These are phyloP conservation scores for Plectropomus leopardus DNA, from an alignment of 2,113 vertebrate genomes.

Conservation along the genomic window DNA sequence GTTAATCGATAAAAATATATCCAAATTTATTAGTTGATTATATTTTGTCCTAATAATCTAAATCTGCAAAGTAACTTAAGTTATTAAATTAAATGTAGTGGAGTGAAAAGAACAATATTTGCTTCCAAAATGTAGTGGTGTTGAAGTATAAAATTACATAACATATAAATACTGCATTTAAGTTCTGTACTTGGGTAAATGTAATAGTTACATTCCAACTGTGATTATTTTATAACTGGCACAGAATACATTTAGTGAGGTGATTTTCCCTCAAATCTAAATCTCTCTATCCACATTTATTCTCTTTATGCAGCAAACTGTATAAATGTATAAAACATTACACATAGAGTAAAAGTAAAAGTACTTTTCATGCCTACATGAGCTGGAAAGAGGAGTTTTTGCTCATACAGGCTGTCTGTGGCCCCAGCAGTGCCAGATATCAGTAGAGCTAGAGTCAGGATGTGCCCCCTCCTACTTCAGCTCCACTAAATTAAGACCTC, in stretches of 20 bases:
- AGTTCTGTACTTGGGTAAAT: too few species aligned
- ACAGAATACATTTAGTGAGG: neutral
- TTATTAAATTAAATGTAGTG: too few species aligned
- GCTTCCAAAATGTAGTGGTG: too few species aligned
- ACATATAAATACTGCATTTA: too few species aligned
- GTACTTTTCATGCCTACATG: neutral
- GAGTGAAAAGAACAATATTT: too few species aligned
- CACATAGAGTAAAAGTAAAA: conserved; percentile 15
- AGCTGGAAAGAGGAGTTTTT: conserved; percentile 13
- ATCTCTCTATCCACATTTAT: neutral
- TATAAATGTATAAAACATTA: neutral
- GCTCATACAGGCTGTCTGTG: conserved; percentile 21
- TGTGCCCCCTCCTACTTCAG: conserved; percentile 42
- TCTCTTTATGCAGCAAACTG: neutral
- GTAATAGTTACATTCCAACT: too few species aligned
- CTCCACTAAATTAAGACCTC: conserved; percentile 57
- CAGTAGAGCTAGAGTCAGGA: conserved; percentile 50
- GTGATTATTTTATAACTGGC: neutral
- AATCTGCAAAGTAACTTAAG: too few species aligned
- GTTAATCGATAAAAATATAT: too few species aligned
- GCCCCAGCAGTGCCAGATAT: conserved; percentile 40
- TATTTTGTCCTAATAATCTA: too few species aligned
- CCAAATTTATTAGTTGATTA: too few species aligned
- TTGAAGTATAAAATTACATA: too few species aligned
- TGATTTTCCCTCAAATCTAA: neutral